Evolutionary conservation across 2,888 invertebrate genomes (phyloP).

Genomic region (Tetropium fuscum): DNA sequence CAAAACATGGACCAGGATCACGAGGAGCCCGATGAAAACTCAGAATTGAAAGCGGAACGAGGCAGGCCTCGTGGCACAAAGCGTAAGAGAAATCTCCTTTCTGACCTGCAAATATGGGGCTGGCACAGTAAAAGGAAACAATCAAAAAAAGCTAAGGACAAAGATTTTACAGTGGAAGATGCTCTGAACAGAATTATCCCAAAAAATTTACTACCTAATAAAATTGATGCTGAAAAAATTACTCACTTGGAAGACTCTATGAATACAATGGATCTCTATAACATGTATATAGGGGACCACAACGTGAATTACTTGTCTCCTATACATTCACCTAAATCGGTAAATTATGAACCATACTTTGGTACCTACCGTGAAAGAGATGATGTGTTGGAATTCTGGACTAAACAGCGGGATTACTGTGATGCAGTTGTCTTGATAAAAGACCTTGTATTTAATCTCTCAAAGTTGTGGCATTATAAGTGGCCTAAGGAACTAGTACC

Average conservation of each 20-base stretch:
- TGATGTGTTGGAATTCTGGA: conserved; percentile 75
- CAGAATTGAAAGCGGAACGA: conserved; percentile 54
- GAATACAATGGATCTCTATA: conserved; percentile 73
- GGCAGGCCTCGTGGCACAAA: conserved; percentile 62
- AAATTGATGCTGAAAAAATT: conserved; percentile 66
- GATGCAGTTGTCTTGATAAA: conserved; percentile 73
- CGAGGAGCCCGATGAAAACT: conserved; percentile 62
- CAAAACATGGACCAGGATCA: conserved; percentile 53
- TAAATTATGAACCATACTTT: conserved; percentile 70
- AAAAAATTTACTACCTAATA: conserved; percentile 45
- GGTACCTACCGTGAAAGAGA: conserved; percentile 73
- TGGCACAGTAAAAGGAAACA: conserved; percentile 77
- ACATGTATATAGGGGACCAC: conserved; percentile 69
- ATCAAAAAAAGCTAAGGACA: conserved; percentile 69
- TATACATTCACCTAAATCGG: conserved; percentile 55
- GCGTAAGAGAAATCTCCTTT: conserved; percentile 79
- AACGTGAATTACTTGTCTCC: conserved; percentile 55
- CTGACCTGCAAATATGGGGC: conserved; percentile 81
- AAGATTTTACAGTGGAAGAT: conserved; percentile 76
- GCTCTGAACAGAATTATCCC: conserved; percentile 77
- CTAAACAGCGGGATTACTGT: conserved; percentile 68
- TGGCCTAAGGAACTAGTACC: conserved; percentile 75
- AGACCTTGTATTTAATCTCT: conserved; percentile 71
- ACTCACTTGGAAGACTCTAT: conserved; percentile 69
- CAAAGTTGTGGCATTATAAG: conserved; percentile 72